Conservation (phyloP, 2,888 invertebrate genomes). For the Eubasilissa splendida region DNA sequence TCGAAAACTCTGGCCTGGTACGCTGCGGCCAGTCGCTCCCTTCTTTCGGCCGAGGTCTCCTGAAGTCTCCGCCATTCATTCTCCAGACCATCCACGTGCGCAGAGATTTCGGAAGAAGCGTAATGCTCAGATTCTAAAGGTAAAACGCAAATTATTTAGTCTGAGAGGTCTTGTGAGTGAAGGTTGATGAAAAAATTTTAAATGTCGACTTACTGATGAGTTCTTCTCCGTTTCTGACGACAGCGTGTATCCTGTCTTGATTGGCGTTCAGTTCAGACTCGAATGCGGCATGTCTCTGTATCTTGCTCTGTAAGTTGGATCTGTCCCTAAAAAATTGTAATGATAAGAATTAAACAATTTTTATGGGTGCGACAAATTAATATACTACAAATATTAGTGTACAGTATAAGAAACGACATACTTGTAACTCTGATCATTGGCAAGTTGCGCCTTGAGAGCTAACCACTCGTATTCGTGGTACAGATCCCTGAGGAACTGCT, state of each 20-base stretch:
- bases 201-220: constrained; percentile 70
- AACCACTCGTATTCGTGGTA: constrained; percentile 94
- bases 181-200: too few relatives aligned
- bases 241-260: constrained; percentile 86
- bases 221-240: constrained; percentile 85
- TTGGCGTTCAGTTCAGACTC: constrained; percentile 95
- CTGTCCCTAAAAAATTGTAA: constrained; percentile 77
- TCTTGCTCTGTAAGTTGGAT: constrained; percentile 97
- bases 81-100: constrained; percentile 87
- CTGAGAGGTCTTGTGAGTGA: too few relatives aligned
- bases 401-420: constrained; percentile 54
- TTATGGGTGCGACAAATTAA: background rate
- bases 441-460: constrained; percentile 93
- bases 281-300: constrained; percentile 96
- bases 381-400: background rate
- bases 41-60: constrained; percentile 86
- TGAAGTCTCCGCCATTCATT: constrained; percentile 90
- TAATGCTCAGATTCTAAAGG: constrained; percentile 84
- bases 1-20: constrained; percentile 92
- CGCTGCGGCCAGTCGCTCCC: constrained; percentile 89
- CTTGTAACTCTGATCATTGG: constrained; percentile 91
- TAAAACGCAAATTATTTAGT: background rate
- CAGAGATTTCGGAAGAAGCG: constrained; percentile 88
- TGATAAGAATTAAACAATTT: too few relatives aligned
- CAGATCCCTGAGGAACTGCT: constrained; percentile 90